Evolutionary conservation across 1,140 invertebrate species (phyloP).

Genomic region (Episyrphus balteatus): DNA sequence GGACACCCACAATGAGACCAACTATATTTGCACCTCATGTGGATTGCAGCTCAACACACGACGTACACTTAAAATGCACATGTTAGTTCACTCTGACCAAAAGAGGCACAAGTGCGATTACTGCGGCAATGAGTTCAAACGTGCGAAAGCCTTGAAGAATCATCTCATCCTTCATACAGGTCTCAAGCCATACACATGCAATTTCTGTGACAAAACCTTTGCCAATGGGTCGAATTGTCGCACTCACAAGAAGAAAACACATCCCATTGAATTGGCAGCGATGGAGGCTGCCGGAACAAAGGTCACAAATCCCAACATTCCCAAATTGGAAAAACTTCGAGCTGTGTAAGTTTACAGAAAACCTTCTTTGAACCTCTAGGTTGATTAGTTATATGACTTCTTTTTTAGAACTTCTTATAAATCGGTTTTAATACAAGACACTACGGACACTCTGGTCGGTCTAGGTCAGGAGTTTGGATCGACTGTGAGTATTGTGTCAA

Average conservation of each 20-base stretch:
- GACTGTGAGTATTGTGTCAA: no score
- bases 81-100: constrained; percentile 37
- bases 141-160: constrained; percentile 35
- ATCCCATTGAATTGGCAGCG: constrained; percentile 37
- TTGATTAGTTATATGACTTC: no score
- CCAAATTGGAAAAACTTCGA: constrained; percentile 26
- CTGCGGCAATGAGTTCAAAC: constrained; percentile 30
- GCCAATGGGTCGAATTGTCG: constrained; percentile 41
- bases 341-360: constrained; percentile 16
- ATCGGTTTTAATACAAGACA: no score
- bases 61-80: constrained; percentile 39
- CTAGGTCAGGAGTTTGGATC: no score
- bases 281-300: constrained; percentile 26
- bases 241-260: constrained; percentile 39
- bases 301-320: constrained; percentile 15
- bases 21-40: constrained; percentile 38
- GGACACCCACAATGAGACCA: constrained; percentile 36
- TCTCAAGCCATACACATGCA: constrained; percentile 38
- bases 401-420: no score
- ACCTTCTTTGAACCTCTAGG: no score
- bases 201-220: constrained; percentile 40
- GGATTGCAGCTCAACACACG: constrained; percentile 37
- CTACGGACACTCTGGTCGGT: no score
- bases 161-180: constrained; percentile 40
- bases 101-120: constrained; percentile 37